These are phyloP conservation scores for Mirza zaza DNA, from an alignment of 2,113 vertebrate species.

Conservation along the genomic window DNA sequence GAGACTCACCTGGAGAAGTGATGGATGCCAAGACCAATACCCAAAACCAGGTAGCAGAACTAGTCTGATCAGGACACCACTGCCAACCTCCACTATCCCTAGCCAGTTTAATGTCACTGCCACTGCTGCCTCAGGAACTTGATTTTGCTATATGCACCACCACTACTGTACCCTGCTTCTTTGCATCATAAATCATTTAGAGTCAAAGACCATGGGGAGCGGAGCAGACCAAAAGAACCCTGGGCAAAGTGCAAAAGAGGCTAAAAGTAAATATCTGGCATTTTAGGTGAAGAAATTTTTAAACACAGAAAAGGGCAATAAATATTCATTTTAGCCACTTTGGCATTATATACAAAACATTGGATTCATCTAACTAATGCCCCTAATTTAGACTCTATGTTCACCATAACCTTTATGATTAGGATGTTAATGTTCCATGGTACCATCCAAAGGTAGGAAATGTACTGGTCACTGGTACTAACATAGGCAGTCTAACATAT, in stretches of 20 bases:
- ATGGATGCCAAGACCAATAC: slow-evolving; percentile 37
- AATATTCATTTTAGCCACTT: slow-evolving; percentile 31
- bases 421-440: not conserved
- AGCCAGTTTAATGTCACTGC: not conserved
- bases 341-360: slow-evolving; percentile 24
- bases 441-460: slow-evolving; percentile 19
- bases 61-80: slow-evolving; percentile 20
- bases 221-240: slow-evolving; percentile 39
- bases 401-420: not conserved
- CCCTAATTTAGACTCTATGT: not conserved
- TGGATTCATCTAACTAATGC: not conserved
- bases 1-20: slow-evolving; percentile 26
- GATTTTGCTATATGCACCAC: not conserved
- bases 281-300: slow-evolving; percentile 40
- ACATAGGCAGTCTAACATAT: not conserved
- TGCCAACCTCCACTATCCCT: not conserved
- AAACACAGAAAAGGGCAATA: slow-evolving; percentile 32
- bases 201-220: not conserved
- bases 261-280: not conserved
- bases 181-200: not conserved
- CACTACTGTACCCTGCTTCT: not conserved
- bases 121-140: not conserved
- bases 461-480: not conserved
- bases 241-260: not conserved
- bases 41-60: slow-evolving; percentile 44